Evolutionary conservation across 1,140 invertebrate genomes (phyloP).

Genomic region (Drosophila sproati): DNA sequence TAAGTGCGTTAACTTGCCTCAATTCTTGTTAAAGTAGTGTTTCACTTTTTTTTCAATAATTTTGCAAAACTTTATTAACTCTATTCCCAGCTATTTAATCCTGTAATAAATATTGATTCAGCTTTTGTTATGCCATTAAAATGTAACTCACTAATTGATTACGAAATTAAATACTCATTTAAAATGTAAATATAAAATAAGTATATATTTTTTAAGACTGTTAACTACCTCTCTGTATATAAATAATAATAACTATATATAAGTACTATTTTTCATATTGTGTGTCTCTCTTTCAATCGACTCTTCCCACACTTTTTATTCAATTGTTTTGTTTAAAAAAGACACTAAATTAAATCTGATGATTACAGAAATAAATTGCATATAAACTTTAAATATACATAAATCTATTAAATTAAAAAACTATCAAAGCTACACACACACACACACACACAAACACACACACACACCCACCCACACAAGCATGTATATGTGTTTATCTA

Average conservation of each 20-base stretch:
- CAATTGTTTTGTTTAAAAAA: constrained; percentile 48
- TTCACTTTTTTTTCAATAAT: no score
- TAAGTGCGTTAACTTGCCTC: no score
- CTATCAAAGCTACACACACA: constrained; percentile 20
- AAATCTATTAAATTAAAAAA: constrained; percentile 39
- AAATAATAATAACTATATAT: background rate
- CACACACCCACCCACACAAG: background rate
- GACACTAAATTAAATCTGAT: constrained; percentile 47
- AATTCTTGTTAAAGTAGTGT: no score
- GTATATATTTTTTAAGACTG: background rate
- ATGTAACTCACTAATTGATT: background rate
- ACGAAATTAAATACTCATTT: background rate
- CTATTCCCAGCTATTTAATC: background rate
- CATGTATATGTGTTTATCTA: constrained; percentile 21
- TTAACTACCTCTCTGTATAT: background rate
- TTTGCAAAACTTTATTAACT: no score
- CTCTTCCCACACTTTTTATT: constrained; percentile 35
- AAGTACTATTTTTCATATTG: constrained; percentile 5
- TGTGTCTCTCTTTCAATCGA: constrained; percentile 32
- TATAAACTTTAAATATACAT: constrained; percentile 32
- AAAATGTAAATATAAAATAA: background rate
- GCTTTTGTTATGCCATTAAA: no score
- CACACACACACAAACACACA: background rate
- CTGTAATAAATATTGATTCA: background rate
- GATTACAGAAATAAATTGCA: constrained; percentile 63